These are phyloP conservation scores for Callaeas wilsoni DNA, from an alignment of 2,113 vertebrate genomes.

Conservation along the genomic window DNA sequence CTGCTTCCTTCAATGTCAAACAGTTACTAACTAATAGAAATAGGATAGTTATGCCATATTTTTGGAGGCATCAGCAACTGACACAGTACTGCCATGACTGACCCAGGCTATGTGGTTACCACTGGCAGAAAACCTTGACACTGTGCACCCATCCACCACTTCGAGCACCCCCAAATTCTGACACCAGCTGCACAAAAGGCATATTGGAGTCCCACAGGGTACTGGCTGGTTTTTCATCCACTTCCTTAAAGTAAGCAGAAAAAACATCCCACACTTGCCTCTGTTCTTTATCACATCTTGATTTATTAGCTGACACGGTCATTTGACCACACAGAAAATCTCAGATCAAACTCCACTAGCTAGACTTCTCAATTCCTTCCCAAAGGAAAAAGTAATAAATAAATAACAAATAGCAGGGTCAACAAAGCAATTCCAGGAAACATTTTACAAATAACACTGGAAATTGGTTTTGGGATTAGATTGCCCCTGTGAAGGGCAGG, in stretches of 20 bases:
- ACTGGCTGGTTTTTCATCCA: slow-evolving; percentile 89
- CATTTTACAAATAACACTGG: not conserved
- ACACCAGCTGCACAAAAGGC: slow-evolving; percentile 91
- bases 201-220: slow-evolving; percentile 92
- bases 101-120: slow-evolving; percentile 89
- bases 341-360: not conserved
- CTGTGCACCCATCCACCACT: slow-evolving; percentile 90
- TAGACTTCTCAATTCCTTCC: not conserved
- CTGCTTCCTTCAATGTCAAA: not conserved
- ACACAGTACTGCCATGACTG: slow-evolving; percentile 90
- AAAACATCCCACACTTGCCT: slow-evolving; percentile 80
- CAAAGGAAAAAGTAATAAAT: not conserved
- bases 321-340: not conserved
- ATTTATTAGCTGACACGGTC: not conserved
- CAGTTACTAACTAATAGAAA: not conserved
- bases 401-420: not conserved
- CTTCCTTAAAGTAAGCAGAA: slow-evolving; percentile 93
- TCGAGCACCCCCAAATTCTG: slow-evolving; percentile 87
- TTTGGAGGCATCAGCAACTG: slow-evolving; percentile 88
- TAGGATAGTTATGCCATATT: slow-evolving; percentile 77
- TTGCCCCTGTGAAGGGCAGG: not conserved
- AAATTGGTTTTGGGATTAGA: slow-evolving; percentile 1
- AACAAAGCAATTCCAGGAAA: not conserved
- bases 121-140: slow-evolving; percentile 88
- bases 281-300: not conserved